phyloP scores from a whole-genome alignment of 37 sponge, comb jelly and placozoan genomes.

The Tethya wilhelma region DNA sequence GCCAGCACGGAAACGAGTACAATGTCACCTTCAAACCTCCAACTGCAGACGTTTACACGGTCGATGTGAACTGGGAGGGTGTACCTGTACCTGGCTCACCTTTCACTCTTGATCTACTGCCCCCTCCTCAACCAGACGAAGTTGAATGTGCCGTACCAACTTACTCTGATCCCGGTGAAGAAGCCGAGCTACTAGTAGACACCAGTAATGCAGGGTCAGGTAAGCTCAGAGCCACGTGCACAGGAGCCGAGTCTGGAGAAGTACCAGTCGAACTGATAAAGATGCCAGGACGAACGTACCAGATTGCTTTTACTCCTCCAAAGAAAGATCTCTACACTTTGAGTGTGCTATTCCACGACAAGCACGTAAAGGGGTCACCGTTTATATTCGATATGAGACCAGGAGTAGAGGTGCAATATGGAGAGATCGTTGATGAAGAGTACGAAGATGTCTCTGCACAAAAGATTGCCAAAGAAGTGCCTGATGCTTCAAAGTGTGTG shows the following conservation, averaged over 20 bases:
- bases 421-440: slow-evolving; percentile 3
- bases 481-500: slow-evolving; percentile 37
- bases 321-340: slow-evolving; percentile 49
- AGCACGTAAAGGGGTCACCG: slow-evolving; percentile 60
- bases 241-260: slow-evolving; percentile 29
- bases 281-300: slow-evolving; percentile 28
- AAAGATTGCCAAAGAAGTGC: slow-evolving; percentile 15
- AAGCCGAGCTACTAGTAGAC: slow-evolving; percentile 38
- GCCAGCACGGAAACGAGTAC: not conserved
- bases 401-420: slow-evolving; percentile 8
- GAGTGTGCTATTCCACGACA: slow-evolving; percentile 26
- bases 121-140: slow-evolving; percentile 32
- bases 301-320: slow-evolving; percentile 53
- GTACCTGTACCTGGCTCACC: slow-evolving; percentile 64
- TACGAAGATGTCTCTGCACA: slow-evolving; percentile 29
- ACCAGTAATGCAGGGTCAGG: slow-evolving; percentile 62
- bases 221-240: slow-evolving; percentile 48
- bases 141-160: slow-evolving; percentile 33
- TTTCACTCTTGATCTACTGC: slow-evolving; percentile 47
- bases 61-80: slow-evolving; percentile 64
- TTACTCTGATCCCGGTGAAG: slow-evolving; percentile 26
- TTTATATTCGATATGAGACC: slow-evolving; percentile 45
- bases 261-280: slow-evolving; percentile 37
- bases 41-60: slow-evolving; percentile 38
- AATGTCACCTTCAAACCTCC: slow-evolving; percentile 50